Percentiles rank a stretch among this genome's conserved stretches.
phyloP scores from a whole-genome alignment of 2,113 vertebrate species.

The Ciconia boyciana region DNA sequence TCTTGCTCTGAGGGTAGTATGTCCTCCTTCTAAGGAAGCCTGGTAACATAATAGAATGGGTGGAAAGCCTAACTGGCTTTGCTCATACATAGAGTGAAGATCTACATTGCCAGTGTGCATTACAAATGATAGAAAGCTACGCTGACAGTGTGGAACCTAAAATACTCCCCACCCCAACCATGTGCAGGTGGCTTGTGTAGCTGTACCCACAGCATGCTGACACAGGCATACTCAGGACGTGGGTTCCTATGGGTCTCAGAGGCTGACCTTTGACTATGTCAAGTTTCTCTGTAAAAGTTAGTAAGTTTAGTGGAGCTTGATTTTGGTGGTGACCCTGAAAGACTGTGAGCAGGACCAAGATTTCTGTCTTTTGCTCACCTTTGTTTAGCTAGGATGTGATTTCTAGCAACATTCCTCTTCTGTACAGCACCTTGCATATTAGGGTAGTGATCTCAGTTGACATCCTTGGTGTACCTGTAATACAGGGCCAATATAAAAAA shows the following conservation, averaged over 20 bases:
- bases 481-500: background rate
- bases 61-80: background rate
- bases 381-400: background rate
- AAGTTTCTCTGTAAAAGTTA: background rate
- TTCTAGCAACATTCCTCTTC: background rate
- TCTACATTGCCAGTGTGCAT: background rate
- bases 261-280: background rate
- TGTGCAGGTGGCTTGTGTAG: background rate
- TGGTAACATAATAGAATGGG: background rate
- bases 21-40: background rate
- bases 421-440: background rate
- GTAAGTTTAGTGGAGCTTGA: background rate
- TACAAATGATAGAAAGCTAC: background rate
- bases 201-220: background rate
- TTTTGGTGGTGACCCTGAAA: background rate
- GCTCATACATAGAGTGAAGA: background rate
- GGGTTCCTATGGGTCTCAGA: background rate
- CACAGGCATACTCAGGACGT: fast-evolving
- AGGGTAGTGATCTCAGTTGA: background rate
- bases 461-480: background rate
- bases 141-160: background rate
- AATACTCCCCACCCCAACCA: fast-evolving
- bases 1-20: background rate
- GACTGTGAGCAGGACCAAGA: background rate
- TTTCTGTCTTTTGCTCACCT: background rate